Percentiles rank a stretch among this genome's conserved stretches.
Evolutionary conservation across 1,140 invertebrate genomes (phyloP).

Genomic region (Caerostris extrusa): DNA sequence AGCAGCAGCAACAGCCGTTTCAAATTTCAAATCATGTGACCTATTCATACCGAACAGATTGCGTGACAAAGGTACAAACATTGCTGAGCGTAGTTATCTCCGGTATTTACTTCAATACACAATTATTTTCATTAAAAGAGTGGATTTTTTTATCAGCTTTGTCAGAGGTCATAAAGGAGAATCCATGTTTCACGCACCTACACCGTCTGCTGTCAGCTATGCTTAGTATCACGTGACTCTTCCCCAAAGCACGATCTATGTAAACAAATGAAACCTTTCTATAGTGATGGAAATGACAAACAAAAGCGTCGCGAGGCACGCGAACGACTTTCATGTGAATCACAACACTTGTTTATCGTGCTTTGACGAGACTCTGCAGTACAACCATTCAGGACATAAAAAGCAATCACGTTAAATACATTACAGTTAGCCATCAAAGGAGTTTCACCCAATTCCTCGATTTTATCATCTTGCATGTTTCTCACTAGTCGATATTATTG

Average conservation of each 20-base stretch:
- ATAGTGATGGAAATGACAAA: background rate
- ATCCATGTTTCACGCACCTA: background rate
- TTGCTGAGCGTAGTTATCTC: background rate
- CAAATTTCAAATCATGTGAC: too few relatives aligned
- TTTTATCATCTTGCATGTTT: too few relatives aligned
- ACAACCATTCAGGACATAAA: too few relatives aligned
- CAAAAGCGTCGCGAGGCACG: background rate
- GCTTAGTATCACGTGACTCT: background rate
- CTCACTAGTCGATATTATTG: too few relatives aligned
- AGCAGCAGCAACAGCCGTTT: background rate
- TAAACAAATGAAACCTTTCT: background rate
- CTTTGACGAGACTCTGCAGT: too few relatives aligned
- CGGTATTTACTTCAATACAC: background rate
- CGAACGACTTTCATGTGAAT: too few relatives aligned
- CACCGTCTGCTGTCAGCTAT: background rate
- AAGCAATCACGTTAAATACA: too few relatives aligned
- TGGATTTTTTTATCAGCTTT: background rate
- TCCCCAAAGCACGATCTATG: background rate
- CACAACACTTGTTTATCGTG: too few relatives aligned
- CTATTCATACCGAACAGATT: background rate
- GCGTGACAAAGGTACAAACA: background rate
- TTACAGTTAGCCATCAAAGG: too few relatives aligned
- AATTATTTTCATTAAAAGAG: background rate
- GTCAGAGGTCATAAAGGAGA: background rate
- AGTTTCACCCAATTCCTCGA: too few relatives aligned